Evolutionary conservation across 2,113 vertebrate genomes (phyloP), one percentile per base, ranked within the genome.

Genomic region (Sarotherodon lohbergeri): DNA sequence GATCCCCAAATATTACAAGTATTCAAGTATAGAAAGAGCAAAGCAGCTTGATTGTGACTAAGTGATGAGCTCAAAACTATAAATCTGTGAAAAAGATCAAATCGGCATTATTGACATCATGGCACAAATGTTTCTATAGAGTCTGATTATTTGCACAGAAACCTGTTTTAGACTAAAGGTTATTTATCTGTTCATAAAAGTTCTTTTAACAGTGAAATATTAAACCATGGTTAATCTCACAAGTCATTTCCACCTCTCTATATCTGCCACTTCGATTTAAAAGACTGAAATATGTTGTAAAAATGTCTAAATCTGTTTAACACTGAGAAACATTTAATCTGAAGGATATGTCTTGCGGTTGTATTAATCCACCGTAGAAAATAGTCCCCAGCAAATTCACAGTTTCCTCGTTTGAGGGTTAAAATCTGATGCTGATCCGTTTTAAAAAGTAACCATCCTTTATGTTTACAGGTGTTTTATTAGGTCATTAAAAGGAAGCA

Each of bases 201-300:
- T 22, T 3, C 1, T 41, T 68, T 68, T 68, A 43, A 43, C 63
- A 0, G n/a, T 71, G n/a, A 41, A 71, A 71, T 41, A 24, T 24
- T 24, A 71, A 41, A 68, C 36, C 34, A 4, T 22, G 4, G 0
- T 41, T 68, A 22, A 41, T 68, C n/a, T 41, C 19, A 14, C 34
- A 41, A 22, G 13, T 41, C 36, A 43, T 14, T 14, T 14, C n/a
- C 36, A 24, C 2, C 19, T 0, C 24, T 17, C 1, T 41, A 27
- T 7, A 73, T 43, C n/a, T 43, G 39, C 2, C 22, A 43, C 22
- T 1, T 10, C 2, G 39, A 71, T 24, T 46, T 27, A 46, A 71
- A 71, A 41, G 3, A 27, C n/a, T 68, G 8, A 16, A 3, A 43
- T 0, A 41, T 24, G 12, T 2, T 9, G 39, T 43, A 10, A 73